These are phyloP conservation scores for Drosophila mayri DNA, from an alignment of 1,140 invertebrate genomes.

Conservation along the genomic window DNA sequence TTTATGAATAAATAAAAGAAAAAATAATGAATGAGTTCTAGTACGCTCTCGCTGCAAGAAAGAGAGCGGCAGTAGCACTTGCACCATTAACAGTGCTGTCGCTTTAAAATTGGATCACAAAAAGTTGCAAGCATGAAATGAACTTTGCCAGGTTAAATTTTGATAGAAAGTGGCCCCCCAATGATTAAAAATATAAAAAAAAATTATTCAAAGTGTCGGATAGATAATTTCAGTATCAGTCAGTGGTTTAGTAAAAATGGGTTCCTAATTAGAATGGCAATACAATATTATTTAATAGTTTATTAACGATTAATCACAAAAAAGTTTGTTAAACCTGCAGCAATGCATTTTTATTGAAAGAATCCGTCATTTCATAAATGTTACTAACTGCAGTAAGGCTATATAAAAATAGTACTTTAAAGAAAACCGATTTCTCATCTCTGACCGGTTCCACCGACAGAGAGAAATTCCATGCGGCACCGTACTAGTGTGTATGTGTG, in stretches of 20 bases:
- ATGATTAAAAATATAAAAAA: too few species aligned
- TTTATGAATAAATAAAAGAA: constrained; percentile 75
- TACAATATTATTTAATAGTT: too few species aligned
- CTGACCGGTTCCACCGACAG: constrained; percentile 36
- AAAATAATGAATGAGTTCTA: constrained; percentile 58
- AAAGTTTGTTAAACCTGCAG: neutral
- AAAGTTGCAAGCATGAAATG: neutral
- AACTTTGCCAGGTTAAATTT: too few species aligned
- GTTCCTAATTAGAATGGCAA: too few species aligned
- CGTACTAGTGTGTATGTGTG: constrained; percentile 18
- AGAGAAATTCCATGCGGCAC: constrained; percentile 72
- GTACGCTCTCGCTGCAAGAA: constrained; percentile 21
- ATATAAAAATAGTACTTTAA: neutral
- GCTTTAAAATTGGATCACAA: neutral
- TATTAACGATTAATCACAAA: too few species aligned
- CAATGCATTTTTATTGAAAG: neutral
- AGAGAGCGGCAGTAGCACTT: constrained; percentile 35
- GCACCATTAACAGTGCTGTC: constrained; percentile 36
- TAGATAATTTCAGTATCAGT: too few species aligned
- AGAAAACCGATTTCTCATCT: constrained; percentile 24
- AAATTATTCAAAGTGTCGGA: too few species aligned
- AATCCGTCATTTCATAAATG: neutral
- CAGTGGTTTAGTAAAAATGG: too few species aligned
- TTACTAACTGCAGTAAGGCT: neutral
- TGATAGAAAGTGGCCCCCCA: too few species aligned